A percentile compares a stretch with the other conserved stretches of the same genome.
phyloP scores from a whole-genome alignment of 1,140 invertebrate species.

The Coboldia fuscipes region DNA sequence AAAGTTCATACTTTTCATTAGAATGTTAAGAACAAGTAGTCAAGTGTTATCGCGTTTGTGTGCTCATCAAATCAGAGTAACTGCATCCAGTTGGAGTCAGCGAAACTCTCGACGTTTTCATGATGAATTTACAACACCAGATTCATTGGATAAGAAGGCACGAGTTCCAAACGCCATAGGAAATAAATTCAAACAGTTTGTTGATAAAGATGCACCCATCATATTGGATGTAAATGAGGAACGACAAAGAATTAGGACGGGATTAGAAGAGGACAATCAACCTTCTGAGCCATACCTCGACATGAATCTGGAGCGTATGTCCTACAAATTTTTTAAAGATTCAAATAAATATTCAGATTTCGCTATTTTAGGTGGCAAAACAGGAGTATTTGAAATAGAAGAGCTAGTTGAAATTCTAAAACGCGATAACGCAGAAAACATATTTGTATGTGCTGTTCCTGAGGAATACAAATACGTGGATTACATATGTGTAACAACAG shows the following conservation, averaged over 20 bases:
- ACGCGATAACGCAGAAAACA: conserved; percentile 53
- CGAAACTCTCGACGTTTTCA: no score
- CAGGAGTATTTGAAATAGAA: conserved; percentile 69
- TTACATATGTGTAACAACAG: conserved; percentile 58
- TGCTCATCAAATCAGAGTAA: no score
- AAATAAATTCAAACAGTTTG: conserved; percentile 5
- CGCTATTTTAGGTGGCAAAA: conserved; percentile 40
- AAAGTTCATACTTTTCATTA: no score
- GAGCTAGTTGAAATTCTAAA: conserved; percentile 57
- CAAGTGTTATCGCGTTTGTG: no score
- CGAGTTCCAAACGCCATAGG: background rate
- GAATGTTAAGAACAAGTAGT: no score
- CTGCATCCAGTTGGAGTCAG: no score
- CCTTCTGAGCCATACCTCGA: conserved; percentile 20
- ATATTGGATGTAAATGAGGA: conserved; percentile 46
- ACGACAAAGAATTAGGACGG: conserved; percentile 20
- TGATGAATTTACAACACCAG: background rate
- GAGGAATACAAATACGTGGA: conserved; percentile 55
- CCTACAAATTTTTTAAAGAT: conserved; percentile 17
- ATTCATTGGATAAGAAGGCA: background rate
- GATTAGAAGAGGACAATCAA: conserved; percentile 21
- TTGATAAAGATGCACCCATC: conserved; percentile 34
- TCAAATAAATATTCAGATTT: conserved; percentile 4
- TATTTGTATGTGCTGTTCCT: conserved; percentile 63
- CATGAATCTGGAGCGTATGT: conserved; percentile 28